Percentiles rank a stretch among this genome's conserved stretches.
Evolutionary conservation across 2,797 vertebrate species (phyloP).

Genomic region (Diplodus sargus): DNA sequence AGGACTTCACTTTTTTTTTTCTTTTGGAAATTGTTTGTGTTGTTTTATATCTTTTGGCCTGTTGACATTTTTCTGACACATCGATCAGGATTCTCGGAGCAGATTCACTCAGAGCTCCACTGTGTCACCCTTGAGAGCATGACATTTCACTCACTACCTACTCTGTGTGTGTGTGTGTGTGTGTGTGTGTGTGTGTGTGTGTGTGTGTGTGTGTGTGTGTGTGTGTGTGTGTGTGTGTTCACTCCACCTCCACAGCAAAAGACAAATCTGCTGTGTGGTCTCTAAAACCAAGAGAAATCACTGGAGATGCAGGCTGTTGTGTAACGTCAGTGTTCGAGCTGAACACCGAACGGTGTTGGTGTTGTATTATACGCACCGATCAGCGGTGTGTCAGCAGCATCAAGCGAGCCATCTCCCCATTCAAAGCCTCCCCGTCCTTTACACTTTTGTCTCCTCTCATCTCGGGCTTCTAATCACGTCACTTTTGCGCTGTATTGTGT

Average conservation of each 20-base stretch:
- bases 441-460: slow-evolving; percentile 16
- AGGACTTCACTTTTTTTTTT: background rate
- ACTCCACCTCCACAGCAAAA: slow-evolving; percentile 24
- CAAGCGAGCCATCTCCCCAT: slow-evolving; percentile 25
- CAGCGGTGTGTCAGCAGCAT: slow-evolving; percentile 37
- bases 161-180: background rate
- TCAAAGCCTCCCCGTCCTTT: slow-evolving; percentile 20
- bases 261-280: slow-evolving; percentile 23
- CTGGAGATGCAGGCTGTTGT: slow-evolving; percentile 38
- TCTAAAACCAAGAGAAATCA: slow-evolving; percentile 42
- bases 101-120: slow-evolving; percentile 53
- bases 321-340: slow-evolving; percentile 38
- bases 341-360: slow-evolving; percentile 31
- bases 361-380: slow-evolving; percentile 42
- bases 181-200: slow-evolving; percentile 8
- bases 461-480: slow-evolving; percentile 18
- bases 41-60: slow-evolving; percentile 57
- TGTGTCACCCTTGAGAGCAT: slow-evolving; percentile 56
- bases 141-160: slow-evolving; percentile 57
- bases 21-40: slow-evolving; percentile 37
- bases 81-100: slow-evolving; percentile 64
- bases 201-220: no score
- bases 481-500: slow-evolving; percentile 15
- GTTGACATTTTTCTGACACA: slow-evolving; percentile 73
- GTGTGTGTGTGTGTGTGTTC: background rate